Evolutionary conservation across 2,113 vertebrate species (phyloP).

Genomic region (Sterna hirundo): DNA sequence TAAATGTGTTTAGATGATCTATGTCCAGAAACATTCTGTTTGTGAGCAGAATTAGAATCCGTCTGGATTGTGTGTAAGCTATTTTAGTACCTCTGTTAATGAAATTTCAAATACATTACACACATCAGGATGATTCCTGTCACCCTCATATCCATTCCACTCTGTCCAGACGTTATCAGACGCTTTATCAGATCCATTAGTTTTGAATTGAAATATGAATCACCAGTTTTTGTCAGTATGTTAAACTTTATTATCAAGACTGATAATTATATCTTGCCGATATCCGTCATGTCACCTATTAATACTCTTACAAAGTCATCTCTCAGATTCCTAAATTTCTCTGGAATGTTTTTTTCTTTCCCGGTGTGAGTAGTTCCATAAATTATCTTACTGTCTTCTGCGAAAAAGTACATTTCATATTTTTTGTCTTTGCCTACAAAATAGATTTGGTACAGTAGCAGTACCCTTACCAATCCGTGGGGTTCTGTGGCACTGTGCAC

Average conservation of each 20-base stretch:
- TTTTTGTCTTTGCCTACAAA: background rate
- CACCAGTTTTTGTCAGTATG: background rate
- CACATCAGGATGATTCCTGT: background rate
- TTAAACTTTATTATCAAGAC: background rate
- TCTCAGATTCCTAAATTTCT: background rate
- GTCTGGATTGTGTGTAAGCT: background rate
- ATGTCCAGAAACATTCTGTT: background rate
- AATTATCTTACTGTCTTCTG: background rate
- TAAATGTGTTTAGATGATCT: background rate
- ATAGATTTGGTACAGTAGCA: background rate
- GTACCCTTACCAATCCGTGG: background rate
- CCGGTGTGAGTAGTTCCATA: background rate
- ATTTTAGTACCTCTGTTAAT: constrained; percentile 4
- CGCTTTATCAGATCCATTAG: background rate
- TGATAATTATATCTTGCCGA: background rate
- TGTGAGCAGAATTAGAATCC: background rate
- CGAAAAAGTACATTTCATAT: background rate
- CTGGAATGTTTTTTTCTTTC: background rate
- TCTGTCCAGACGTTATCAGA: background rate
- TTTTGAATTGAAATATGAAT: constrained; percentile 38
- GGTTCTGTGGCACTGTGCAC: background rate
- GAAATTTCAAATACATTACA: constrained; percentile 40
- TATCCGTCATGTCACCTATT: background rate
- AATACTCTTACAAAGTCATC: background rate
- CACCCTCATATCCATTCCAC: background rate